Conservation (phyloP, 2,888 invertebrate genomes). For the Cotesia congregata region DNA sequence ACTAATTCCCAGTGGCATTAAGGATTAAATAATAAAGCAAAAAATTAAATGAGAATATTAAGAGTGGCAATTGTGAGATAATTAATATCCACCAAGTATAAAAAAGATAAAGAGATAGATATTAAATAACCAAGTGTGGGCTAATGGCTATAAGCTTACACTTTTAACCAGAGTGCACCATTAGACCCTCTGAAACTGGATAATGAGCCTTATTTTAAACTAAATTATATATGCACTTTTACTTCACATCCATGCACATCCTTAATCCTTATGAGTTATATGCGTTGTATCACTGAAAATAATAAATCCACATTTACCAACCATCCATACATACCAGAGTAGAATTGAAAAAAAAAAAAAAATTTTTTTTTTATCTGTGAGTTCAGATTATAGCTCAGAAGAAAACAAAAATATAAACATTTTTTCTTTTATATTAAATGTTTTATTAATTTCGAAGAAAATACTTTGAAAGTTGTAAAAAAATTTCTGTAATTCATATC, state of each 20-base stretch:
- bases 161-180: conserved; percentile 48
- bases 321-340: too few species aligned
- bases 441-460: too few species aligned
- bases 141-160: conserved; percentile 48
- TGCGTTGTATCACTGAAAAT: neutral
- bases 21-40: neutral
- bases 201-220: conserved; percentile 14
- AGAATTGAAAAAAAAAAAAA: too few species aligned
- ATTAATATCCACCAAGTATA: conserved; percentile 1
- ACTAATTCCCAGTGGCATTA: neutral
- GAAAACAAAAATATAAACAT: too few species aligned
- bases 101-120: conserved; percentile 30
- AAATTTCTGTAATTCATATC: too few species aligned
- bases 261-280: conserved; percentile 10
- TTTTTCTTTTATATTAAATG: too few species aligned
- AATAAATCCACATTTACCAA: too few species aligned
- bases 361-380: too few species aligned
- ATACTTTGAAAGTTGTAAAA: too few species aligned
- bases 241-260: conserved; percentile 31
- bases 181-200: conserved; percentile 41
- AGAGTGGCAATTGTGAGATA: neutral
- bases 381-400: too few species aligned
- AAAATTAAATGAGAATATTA: neutral
- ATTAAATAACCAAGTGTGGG: conserved; percentile 45
- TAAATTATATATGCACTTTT: conserved; percentile 27